Percentiles rank a stretch among this genome's conserved stretches.
phyloP scores from a whole-genome alignment of 2,888 invertebrate species.

The Monopis laevigella region DNA sequence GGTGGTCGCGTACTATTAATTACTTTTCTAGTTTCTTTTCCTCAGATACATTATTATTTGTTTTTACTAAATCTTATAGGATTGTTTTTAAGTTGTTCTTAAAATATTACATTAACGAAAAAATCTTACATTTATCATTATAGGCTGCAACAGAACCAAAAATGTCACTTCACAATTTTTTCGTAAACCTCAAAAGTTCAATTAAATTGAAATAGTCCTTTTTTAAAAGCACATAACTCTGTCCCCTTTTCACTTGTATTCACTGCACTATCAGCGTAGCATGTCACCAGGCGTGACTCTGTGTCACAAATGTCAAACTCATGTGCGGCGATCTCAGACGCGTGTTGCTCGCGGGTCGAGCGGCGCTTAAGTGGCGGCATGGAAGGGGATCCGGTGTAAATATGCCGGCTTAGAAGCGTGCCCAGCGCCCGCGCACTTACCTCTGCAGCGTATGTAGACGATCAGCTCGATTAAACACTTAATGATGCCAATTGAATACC shows the following conservation, averaged over 20 bases:
- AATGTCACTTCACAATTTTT: slow-evolving; percentile 5
- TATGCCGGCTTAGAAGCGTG: slow-evolving; percentile 33
- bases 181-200: not conserved
- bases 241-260: no score
- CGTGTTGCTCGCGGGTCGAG: slow-evolving; percentile 57
- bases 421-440: slow-evolving; percentile 32
- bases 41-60: no score
- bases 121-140: slow-evolving; percentile 55
- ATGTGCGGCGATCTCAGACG: no score
- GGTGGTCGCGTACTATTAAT: no score
- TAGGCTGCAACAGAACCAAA: slow-evolving; percentile 50
- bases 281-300: slow-evolving; percentile 1
- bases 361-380: slow-evolving; percentile 62
- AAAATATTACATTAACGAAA: no score
- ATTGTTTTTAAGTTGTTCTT: no score
- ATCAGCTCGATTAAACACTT: slow-evolving; percentile 27
- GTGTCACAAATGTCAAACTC: no score
- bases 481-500: slow-evolving; percentile 30
- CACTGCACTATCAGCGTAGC: slow-evolving; percentile 38
- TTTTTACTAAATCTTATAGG: no score
- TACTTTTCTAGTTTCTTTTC: no score
- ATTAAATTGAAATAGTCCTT: no score
- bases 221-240: slow-evolving; percentile 62
- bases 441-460: slow-evolving; percentile 26
- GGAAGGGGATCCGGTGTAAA: slow-evolving; percentile 63